Conservation (phyloP, 2,797 vertebrate genomes). For the Cyprinodon diabolis region DNA sequence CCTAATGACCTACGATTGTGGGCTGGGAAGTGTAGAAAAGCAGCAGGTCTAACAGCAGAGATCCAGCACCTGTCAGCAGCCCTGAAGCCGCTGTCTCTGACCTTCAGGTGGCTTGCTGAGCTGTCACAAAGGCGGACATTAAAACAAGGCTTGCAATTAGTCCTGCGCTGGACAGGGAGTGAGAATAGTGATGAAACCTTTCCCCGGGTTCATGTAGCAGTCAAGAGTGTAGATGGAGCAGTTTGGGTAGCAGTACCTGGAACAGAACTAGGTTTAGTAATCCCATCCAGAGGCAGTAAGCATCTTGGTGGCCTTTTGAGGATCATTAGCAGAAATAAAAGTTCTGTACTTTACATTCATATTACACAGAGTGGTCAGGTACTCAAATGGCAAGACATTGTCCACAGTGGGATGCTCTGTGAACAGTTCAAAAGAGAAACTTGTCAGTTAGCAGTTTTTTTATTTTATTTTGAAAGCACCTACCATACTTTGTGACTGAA, state of each 20-base stretch:
- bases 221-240: background rate
- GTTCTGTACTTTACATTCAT: background rate
- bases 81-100: background rate
- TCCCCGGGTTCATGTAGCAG: background rate
- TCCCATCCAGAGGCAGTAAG: background rate
- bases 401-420: background rate
- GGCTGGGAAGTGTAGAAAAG: background rate
- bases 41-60: background rate
- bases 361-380: background rate
- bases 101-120: conserved; percentile 4
- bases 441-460: background rate
- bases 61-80: background rate
- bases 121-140: background rate
- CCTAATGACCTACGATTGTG: background rate
- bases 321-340: conserved; percentile 1
- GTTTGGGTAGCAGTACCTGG: background rate
- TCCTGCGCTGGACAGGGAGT: background rate
- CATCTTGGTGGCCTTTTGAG: background rate
- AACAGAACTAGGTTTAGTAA: background rate
- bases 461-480: background rate
- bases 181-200: background rate
- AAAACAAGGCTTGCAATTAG: background rate
- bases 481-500: background rate
- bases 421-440: background rate
- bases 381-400: background rate